Evolutionary conservation across 2,797 vertebrate species (phyloP), one percentile per base, ranked within the genome.

Genomic region (Anabas testudineus): DNA sequence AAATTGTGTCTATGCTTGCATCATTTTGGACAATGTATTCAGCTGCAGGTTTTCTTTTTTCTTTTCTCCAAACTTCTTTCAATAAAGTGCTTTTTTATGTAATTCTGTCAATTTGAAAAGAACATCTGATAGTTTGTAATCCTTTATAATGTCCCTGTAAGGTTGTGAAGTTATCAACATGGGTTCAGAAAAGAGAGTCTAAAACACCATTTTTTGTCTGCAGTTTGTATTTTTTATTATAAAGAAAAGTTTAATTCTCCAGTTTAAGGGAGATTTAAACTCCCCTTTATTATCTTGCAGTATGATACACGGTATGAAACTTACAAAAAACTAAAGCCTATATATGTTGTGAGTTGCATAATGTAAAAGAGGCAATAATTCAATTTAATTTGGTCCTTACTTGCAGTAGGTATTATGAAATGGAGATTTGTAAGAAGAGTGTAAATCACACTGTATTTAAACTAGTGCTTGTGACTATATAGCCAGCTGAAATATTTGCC

Each of bases 51-150:
- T 68, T 68, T 84, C 10, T 67, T 15, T 8, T 52, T 66, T 67
- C 24, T 72, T 28, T 74, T 85, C 76, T 80, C 56, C 41, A 68
- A 82, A 65, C 46, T 41, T 80, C 60, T 83, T 78, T 34, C 62
- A 89, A 91, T 91, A 92, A 92, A 90, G 45, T 69, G 58, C 78
- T 78, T 87, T 80, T 71, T 73, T 72, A 80, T 53, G 80, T 68
- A 51, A 75, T 75, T 52, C 34, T 43, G 52, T 42, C 49, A 52
- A 12, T 62, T 62, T 74, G 22, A 65, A 69, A 39, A 53, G 14
- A 32, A 48, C 13, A 51, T 55, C 49, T 54, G 10, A 56, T 41
- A 26, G 37, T 74, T 49, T 67, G 48, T 28, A 62, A 37, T 72
- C 12, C 46, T 78, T 81, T 55, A 30, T 51, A 15, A 24, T 51